Evolutionary conservation across 2,888 invertebrate species (phyloP), one percentile per base, ranked within the genome.

Genomic region (Pinctada fucata): DNA sequence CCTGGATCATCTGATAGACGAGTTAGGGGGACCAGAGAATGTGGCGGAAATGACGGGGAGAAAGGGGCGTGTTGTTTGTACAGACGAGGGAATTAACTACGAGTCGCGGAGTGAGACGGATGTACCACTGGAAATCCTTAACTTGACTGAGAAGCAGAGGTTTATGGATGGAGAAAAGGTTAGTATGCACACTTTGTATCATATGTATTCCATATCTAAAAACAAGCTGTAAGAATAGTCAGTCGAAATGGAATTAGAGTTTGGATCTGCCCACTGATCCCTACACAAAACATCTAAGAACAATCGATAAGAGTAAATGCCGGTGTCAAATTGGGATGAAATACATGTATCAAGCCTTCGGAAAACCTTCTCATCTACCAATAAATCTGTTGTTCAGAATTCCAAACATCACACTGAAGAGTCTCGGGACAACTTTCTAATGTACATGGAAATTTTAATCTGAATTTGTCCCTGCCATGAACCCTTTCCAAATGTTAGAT

Each of bases 41-140:
- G 99, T 99, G 0, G 99, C 99, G 0, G 99, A 99, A 95, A 99
- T 99, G 99, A 99, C 99, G 0, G 98, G 98, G 0, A 95, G 99
- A 76, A 97, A 99, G 63, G 97, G 98, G 2, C 88, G 94, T 45
- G 92, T 94, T 48, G 94, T 94, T 48, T 97, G 97, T 90, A 97
- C 96, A 0, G 97, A 98, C 84, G 97, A 97, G 88, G 85, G 87
- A 50, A 85, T 99, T 87, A 96, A 96, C 87, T 99, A 99, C 93
- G 98, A 99, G 93, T 96, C 97, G 75, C 95, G 99, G 49, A 97
- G 97, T 0, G 99, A 99, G 91, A 95, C 95, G 0, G 99, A 99
- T 93, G 97, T 98, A 66, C 97, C 99, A 0, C 94, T 99, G 52
- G 99, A 99, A 94, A 97, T 98, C 0, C 95, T 99, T 79, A 99